phyloP scores from a whole-genome alignment of 2,888 invertebrate genomes.

The Seira musarum region DNA sequence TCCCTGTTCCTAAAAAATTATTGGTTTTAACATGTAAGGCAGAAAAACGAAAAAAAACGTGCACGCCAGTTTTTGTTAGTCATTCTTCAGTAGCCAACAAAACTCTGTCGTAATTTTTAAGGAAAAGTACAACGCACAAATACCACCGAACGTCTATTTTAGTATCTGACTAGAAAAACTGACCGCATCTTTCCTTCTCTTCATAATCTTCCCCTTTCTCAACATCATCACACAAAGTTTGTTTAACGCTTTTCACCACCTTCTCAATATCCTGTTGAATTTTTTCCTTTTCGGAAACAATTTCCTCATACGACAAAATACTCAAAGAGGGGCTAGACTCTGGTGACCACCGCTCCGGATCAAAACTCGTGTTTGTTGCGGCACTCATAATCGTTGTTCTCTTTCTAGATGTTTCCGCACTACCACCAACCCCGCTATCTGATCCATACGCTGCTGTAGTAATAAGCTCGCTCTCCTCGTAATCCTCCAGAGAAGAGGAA shows the following conservation, averaged over 20 bases:
- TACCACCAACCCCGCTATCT: slow-evolving; percentile 5
- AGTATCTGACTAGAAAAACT: slow-evolving; percentile 21
- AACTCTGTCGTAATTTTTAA: too few species aligned
- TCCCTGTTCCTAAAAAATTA: too few species aligned
- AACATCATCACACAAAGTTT: too few species aligned
- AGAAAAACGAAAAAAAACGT: too few species aligned
- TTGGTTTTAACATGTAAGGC: too few species aligned
- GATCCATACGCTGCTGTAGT: slow-evolving; percentile 26
- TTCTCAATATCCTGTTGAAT: slow-evolving; percentile 39
- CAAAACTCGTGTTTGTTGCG: slow-evolving; percentile 15
- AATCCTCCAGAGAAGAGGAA: slow-evolving; percentile 55
- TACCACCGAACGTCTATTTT: background rate
- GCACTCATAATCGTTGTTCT: slow-evolving; percentile 9
- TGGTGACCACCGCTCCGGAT: slow-evolving; percentile 54
- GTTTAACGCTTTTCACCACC: slow-evolving; percentile 36
- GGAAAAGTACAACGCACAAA: slow-evolving; percentile 2
- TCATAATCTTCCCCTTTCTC: slow-evolving; percentile 27
- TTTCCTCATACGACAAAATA: slow-evolving; percentile 47
- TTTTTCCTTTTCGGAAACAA: slow-evolving; percentile 42
- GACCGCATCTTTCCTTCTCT: slow-evolving; percentile 34
- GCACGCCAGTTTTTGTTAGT: too few species aligned
- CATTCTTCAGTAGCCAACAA: too few species aligned
- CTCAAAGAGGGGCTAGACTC: slow-evolving; percentile 53
- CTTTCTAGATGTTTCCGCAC: slow-evolving; percentile 9
- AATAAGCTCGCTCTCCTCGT: slow-evolving; percentile 48